Base-by-base conservation (phyloP, 1,140 invertebrate species). In the Ericerus pela region DNA sequence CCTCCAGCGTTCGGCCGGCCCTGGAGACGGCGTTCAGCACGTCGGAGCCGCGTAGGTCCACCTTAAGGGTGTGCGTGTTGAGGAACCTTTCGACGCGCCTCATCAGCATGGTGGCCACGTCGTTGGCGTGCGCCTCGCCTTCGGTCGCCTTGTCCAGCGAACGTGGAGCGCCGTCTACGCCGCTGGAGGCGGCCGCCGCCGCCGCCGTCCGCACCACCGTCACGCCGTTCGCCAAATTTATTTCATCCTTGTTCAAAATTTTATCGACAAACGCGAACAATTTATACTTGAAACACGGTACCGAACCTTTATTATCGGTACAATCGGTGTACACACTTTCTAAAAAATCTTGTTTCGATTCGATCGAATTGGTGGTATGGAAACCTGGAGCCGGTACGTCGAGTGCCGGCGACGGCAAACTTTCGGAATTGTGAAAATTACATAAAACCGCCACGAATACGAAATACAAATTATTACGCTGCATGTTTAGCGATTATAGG, bases 221-320 rank as follows among this genome's bases (percentile, higher is more conserved):
- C 16, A 88, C 81, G 20, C 84, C 84, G 59, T 88, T 84, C 54
- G 81, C 80, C 14, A 88, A 66, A 1, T 79, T 78, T 63, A 85
- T 85, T 51, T 76, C 77, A 60, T 87, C 84, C 67, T 82, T 85
- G 60, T 77, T 76, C 20, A 87, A 70, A 73, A 84, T 80, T 66
- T 86, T 85, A 69, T 88, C 85, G 26, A 87, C 81, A 67, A 81
- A 85, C 0, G 81, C 79, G 71, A 86, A 85, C 59, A 88, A 75
- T 66, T 87, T 88, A 72, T 85, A 84, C 67, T 87, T 88, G 58
- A 88, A 75, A 66, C 85, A 88, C 67, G 79, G 79, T 28, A 82
- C 77, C 1, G 84, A 84, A 64, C 87, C 84, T 68, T 86, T 87
- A 60, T 79, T 76, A 47, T 47, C 41, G 51, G 85, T 66, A 62